These are phyloP conservation scores for Drosophila multiciliata DNA, from an alignment of 2,888 invertebrate species.

Conservation along the genomic window DNA sequence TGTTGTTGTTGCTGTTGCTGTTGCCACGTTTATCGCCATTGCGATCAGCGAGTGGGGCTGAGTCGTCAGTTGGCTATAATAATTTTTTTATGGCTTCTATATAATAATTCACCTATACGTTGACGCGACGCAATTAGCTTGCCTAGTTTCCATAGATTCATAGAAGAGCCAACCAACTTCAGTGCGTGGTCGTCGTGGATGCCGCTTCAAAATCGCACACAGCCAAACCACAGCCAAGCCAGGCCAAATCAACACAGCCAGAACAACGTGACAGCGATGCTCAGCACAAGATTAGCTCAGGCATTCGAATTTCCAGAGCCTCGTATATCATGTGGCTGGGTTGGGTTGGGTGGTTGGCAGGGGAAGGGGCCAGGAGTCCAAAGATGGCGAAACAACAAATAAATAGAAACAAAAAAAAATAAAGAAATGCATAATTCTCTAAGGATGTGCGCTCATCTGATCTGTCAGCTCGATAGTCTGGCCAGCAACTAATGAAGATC, in stretches of 20 bases:
- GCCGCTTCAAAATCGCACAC: conserved; percentile 51
- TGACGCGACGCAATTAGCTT: conserved; percentile 74
- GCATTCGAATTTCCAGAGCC: conserved; percentile 37
- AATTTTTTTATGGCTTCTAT: conserved; percentile 72
- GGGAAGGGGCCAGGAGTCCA: conserved; percentile 8
- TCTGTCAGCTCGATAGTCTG: conserved; percentile 46
- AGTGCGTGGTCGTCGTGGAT: conserved; percentile 55
- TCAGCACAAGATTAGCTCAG: conserved; percentile 73
- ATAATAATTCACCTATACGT: conserved; percentile 80
- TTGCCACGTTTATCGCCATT: conserved; percentile 57
- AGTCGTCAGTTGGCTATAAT: conserved; percentile 62
- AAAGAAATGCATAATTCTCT: conserved; percentile 57
- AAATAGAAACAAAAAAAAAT: not conserved
- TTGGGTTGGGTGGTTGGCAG: not conserved
- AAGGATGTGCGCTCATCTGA: conserved; percentile 56
- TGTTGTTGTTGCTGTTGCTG: conserved; percentile 25
- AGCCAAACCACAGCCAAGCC: conserved; percentile 14
- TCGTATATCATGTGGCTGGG: conserved; percentile 49
- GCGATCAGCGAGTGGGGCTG: conserved; percentile 63
- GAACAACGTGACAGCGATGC: conserved; percentile 81
- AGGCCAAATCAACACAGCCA: not conserved
- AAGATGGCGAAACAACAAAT: conserved; percentile 44
- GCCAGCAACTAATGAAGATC: conserved; percentile 68
- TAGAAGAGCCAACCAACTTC: conserved; percentile 46
- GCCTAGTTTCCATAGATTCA: conserved; percentile 68